Conservation (phyloP, 2,888 invertebrate genomes). For the Mythimna loreyi region DNA sequence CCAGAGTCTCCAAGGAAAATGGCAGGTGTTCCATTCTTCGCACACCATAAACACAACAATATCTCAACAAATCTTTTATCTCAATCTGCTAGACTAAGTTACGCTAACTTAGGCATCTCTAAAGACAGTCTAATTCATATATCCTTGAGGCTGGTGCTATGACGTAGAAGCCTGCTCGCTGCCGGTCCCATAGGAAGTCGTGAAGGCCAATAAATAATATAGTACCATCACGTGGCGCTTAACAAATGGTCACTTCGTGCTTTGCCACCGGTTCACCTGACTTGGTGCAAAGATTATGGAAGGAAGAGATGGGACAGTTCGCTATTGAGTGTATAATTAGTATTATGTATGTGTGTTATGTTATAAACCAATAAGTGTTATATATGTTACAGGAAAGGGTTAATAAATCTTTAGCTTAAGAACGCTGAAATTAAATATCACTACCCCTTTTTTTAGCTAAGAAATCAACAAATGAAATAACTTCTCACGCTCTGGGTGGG, state of each 20-base stretch:
- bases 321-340: too few species aligned
- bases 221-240: slow-evolving; percentile 84
- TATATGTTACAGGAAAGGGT: too few species aligned
- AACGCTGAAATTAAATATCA: too few species aligned
- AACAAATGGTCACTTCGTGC: slow-evolving; percentile 85
- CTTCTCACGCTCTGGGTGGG: too few species aligned
- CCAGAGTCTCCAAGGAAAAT: not conserved
- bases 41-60: slow-evolving; percentile 18
- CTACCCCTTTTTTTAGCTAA: not conserved
- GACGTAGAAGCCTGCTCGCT: slow-evolving; percentile 53
- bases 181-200: slow-evolving; percentile 70
- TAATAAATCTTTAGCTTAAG: not conserved
- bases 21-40: slow-evolving; percentile 22
- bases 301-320: slow-evolving; percentile 36
- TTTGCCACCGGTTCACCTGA: slow-evolving; percentile 79
- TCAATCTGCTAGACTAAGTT: slow-evolving; percentile 18
- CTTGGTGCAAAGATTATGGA: slow-evolving; percentile 53
- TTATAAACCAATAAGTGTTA: too few species aligned
- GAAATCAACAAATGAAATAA: too few species aligned
- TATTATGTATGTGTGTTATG: too few species aligned
- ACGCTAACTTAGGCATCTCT: slow-evolving; percentile 23
- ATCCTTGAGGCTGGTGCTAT: slow-evolving; percentile 59
- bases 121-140: slow-evolving; percentile 49
- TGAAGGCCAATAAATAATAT: slow-evolving; percentile 81
- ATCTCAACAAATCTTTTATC: slow-evolving; percentile 16